Base-by-base conservation (phyloP, 2,113 vertebrate species). In the Eleginops maclovinus region DNA sequence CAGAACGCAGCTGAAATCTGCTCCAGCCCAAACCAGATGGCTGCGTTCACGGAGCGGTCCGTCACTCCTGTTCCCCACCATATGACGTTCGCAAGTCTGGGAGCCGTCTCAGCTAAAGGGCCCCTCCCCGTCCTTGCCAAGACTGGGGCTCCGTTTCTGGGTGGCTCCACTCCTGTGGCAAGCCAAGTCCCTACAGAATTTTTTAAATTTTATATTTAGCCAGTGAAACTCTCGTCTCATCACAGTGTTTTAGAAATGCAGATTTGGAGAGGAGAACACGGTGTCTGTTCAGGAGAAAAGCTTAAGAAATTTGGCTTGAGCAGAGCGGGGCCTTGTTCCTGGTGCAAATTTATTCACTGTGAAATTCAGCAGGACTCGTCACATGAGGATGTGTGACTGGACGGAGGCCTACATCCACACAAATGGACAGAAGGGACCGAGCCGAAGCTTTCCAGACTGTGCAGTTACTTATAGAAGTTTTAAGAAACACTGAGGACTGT, bases 11-110 rank as follows among this genome's bases (percentile, higher is more conserved):
- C 90, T 90, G 89, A 94, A 94, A 94, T 94, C 94, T 94, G 93
- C 94, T 94, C 84, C 91, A 90, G 92, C 87, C 72, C 88, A 86
- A 94, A 94, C 91, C 94, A 95, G 94, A 95, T 95, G 94, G 94
- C 94, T 56, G 74, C 70, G 88, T 93, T 94, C 92, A 89, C 88
- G 75, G 91, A 88, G 88, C 87, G 87, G 84, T 92, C 88, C 90
- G 72, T 91, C 93, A 90, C 93, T 93, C 91, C 92, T 93, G 91
- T 89, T 92, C 90, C 87, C 90, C 91, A 91, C 94, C 94, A 94
- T 94, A 94, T 94, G 94, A 93, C 94, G 93, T 82, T 94, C 90
- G 88, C 94, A 83, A 92, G 92, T 93, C 90, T 89, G 89, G 82
- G 90, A 93, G 87, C 89, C 83, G 87, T 89, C 89, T 90, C 89